phyloP scores from a whole-genome alignment of 2,113 vertebrate genomes.

The Ammospiza caudacuta region DNA sequence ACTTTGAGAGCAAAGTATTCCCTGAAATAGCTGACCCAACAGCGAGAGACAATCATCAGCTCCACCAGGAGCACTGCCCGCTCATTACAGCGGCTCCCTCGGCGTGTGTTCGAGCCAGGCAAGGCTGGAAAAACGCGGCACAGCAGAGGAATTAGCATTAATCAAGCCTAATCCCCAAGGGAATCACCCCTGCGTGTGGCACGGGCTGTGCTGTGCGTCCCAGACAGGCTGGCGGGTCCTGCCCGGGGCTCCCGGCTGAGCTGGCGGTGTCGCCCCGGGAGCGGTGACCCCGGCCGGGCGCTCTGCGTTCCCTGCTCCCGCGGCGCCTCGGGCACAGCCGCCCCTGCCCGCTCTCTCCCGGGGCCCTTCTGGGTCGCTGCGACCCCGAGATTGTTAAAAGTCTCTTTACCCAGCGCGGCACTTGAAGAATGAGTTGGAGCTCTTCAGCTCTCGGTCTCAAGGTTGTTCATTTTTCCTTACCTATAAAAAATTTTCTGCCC shows the following conservation, averaged over 20 bases:
- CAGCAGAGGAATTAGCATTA: slow-evolving; percentile 35
- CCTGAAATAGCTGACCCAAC: accelerated
- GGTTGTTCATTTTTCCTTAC: no score
- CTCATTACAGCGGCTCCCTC: neutral
- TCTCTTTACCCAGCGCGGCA: no score
- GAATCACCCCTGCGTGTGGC: neutral
- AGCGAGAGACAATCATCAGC: neutral
- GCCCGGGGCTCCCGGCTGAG: neutral
- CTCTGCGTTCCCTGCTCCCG: neutral
- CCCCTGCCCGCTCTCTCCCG: neutral
- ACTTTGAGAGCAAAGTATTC: neutral
- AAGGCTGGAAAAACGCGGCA: neutral
- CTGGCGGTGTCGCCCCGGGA: neutral
- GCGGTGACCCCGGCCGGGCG: no score
- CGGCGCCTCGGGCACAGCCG: neutral
- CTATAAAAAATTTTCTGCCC: no score
- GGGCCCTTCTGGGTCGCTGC: no score
- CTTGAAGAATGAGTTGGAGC: no score
- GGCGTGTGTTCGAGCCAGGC: neutral
- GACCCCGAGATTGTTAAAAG: no score
- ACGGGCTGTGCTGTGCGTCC: neutral
- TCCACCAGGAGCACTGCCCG: neutral
- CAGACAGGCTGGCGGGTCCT: neutral
- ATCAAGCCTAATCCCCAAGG: slow-evolving; percentile 3
- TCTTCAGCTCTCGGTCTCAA: no score